These are phyloP conservation scores for Anabas testudineus DNA, from an alignment of 2,797 vertebrate genomes.

Conservation along the genomic window DNA sequence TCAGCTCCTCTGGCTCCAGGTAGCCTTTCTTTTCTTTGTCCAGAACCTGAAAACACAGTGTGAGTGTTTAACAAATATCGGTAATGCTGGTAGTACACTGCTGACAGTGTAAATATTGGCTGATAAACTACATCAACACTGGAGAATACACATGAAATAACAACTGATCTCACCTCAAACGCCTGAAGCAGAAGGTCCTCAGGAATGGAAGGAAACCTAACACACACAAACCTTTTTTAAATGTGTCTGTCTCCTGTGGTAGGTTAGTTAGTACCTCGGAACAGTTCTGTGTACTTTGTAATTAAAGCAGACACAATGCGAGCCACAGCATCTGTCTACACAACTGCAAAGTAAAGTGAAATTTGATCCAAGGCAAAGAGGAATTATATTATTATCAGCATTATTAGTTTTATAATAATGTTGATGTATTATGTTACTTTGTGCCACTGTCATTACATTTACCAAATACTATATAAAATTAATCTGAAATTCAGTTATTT, in stretches of 20 bases:
- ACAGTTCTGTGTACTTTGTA: background rate
- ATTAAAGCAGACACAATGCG: too few relatives aligned
- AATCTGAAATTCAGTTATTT: background rate
- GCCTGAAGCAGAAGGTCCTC: conserved; percentile 78
- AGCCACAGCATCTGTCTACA: background rate
- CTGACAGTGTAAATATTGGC: background rate
- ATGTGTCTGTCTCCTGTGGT: background rate
- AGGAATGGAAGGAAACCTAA: conserved; percentile 81
- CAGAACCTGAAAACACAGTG: conserved; percentile 84
- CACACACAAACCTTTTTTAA: conserved; percentile 11
- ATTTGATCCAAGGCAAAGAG: background rate
- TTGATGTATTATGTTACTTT: too few relatives aligned
- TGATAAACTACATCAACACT: background rate
- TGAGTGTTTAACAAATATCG: background rate
- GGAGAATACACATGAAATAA: background rate
- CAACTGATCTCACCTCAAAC: conserved; percentile 75
- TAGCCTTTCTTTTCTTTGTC: conserved; percentile 89
- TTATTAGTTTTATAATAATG: too few relatives aligned
- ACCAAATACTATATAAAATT: background rate
- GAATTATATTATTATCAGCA: too few relatives aligned
- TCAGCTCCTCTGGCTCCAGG: conserved; percentile 88
- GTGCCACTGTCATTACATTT: too few relatives aligned
- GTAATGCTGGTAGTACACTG: background rate
- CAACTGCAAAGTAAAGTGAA: background rate
- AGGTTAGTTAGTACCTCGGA: too few relatives aligned